phyloP scores from a whole-genome alignment of 2,113 vertebrate species.

The Leucoraja erinaceus region DNA sequence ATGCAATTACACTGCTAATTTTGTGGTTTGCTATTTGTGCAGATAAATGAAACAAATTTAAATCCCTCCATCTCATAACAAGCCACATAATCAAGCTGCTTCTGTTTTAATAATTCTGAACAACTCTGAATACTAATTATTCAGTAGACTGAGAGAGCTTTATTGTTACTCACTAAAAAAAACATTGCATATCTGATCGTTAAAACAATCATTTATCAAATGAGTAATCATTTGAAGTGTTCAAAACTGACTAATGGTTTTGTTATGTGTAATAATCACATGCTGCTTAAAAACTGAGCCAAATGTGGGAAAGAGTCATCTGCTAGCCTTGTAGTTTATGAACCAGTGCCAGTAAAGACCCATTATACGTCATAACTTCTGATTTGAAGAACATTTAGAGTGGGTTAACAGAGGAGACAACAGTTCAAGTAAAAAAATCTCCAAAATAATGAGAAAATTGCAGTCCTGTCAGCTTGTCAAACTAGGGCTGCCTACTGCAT shows the following conservation, averaged over 20 bases:
- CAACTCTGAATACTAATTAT: too few species aligned
- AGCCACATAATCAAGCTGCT: not conserved
- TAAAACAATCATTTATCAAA: not conserved
- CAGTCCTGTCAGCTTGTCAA: not conserved
- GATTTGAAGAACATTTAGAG: not conserved
- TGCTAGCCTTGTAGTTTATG: not conserved
- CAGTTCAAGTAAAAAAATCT: not conserved
- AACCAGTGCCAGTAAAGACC: not conserved
- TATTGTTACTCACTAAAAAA: not conserved
- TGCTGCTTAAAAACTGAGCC: not conserved
- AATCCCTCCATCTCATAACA: not conserved
- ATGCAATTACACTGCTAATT: not conserved
- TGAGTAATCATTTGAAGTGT: not conserved
- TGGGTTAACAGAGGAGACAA: too few species aligned
- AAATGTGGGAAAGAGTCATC: not conserved
- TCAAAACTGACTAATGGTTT: not conserved
- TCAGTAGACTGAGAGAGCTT: not conserved
- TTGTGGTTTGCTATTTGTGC: not conserved
- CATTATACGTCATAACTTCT: not conserved
- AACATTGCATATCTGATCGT: not conserved
- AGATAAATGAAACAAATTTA: not conserved
- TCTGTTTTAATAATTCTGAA: not conserved
- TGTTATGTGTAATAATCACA: not conserved
- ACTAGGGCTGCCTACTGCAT: not conserved
- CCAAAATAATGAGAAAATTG: not conserved